Base-by-base conservation (phyloP, 2,113 vertebrate genomes). In the Syrmaticus mikado region DNA sequence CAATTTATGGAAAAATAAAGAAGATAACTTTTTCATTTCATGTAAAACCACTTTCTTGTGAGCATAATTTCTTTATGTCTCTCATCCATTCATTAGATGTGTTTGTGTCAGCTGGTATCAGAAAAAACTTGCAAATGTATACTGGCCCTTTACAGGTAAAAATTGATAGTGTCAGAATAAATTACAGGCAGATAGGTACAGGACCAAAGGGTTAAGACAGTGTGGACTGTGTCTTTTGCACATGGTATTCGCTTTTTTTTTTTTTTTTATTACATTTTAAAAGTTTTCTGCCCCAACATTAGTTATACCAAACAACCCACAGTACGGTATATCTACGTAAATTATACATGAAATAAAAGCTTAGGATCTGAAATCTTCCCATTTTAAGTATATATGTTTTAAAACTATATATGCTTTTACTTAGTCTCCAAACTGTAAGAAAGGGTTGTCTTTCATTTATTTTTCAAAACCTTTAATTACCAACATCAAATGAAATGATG, bases 401-500 rank as follows among this genome's bases (percentile, higher is more conserved):
- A 91, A 88, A 95, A 72, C 43, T 94, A 41, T 86, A 36, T 68
- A 62, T 83, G 55, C 61, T 87, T 92, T 89, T 77, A 30, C 81
- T 88, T 78, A n/a, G 30, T 81, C 32, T 88, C 58, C 73, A 78
- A 74, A 85, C 65, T 83, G 58, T 30, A 90, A 87, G 46, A 64
- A 40, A 93, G 15, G 1, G 1, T 90, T 90, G 60, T 73, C 78
- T 93, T 85, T 92, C 28, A 94, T 89, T 94, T 80, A 87, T 93
- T 94, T 95, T 91, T 60, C 72, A 85, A 91, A 93, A 91, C 61
- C 73, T 89, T 92, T 90, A 57, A 92, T 96, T 97, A 90, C 82
- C 68, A 89, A 77, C 94, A 87, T 96, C 72, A 91, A 94, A 92
- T 93, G 43, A 87, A 86, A 85, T 77, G 36, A 87, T 91, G 22